A percentile compares a stretch with the other conserved stretches of the same genome.
phyloP scores from a whole-genome alignment of 2,888 invertebrate genomes.

The Agriopis leucophaearia region DNA sequence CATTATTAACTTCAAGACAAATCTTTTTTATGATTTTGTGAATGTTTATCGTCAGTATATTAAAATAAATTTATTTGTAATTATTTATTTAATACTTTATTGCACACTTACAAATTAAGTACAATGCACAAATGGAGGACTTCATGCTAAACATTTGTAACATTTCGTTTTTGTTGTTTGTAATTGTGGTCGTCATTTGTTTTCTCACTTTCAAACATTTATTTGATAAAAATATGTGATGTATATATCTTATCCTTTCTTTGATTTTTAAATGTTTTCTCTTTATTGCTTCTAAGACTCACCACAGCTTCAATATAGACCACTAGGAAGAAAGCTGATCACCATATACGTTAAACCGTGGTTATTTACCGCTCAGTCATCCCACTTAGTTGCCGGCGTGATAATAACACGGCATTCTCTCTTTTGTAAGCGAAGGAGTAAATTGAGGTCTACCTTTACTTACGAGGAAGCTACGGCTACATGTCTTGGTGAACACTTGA shows the following conservation, averaged over 20 bases:
- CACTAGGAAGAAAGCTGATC: slow-evolving; percentile 12
- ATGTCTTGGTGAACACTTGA: slow-evolving; percentile 16
- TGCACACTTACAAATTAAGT: too few species aligned
- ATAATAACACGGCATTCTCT: slow-evolving; percentile 48
- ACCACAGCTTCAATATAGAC: slow-evolving; percentile 9
- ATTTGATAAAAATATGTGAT: too few species aligned
- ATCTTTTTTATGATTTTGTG: background rate
- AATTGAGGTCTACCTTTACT: slow-evolving; percentile 11
- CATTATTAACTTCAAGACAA: background rate
- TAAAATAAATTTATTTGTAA: too few species aligned
- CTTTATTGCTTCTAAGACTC: background rate
- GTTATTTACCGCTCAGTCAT: slow-evolving; percentile 51
- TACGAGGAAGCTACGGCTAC: slow-evolving; percentile 10
- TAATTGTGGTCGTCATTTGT: too few species aligned
- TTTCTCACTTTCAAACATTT: too few species aligned
- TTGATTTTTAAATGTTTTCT: too few species aligned
- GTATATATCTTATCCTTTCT: too few species aligned
- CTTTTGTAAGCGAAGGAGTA: slow-evolving; percentile 21
- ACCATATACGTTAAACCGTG: slow-evolving; percentile 21
- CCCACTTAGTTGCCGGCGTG: slow-evolving; percentile 54
- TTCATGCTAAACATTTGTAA: too few species aligned
- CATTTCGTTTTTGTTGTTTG: too few species aligned
- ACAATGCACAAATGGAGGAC: too few species aligned
- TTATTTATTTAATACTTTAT: too few species aligned
- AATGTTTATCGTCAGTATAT: background rate